Conservation (phyloP, 53 echinoderm and acorn worm species). For the Holothuria leucospilota region DNA sequence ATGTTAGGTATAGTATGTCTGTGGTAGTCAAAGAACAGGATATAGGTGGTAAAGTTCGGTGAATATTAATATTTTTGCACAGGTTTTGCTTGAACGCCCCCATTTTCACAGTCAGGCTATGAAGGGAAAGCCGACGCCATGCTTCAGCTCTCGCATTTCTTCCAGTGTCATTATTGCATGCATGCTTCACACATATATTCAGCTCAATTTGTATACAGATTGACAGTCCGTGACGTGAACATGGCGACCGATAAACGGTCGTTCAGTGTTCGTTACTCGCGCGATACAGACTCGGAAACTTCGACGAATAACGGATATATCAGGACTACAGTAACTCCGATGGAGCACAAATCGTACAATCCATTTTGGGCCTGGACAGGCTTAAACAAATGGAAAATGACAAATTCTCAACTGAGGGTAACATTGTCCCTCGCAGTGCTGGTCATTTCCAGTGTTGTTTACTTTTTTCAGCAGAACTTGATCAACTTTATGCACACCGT, state of each 20-base stretch:
- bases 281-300: conserved; percentile 25
- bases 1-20: too few relatives aligned
- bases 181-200: too few relatives aligned
- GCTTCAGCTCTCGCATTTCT: too few relatives aligned
- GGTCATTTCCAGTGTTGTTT: conserved; percentile 70
- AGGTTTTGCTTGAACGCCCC: too few relatives aligned
- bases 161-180: too few relatives aligned
- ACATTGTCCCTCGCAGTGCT: conserved; percentile 66
- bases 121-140: too few relatives aligned
- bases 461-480: conserved; percentile 84
- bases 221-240: conserved; percentile 28
- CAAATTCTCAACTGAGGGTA: conserved; percentile 68
- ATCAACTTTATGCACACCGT: conserved; percentile 79
- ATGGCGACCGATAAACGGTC: conserved; percentile 44
- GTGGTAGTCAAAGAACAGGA: too few relatives aligned
- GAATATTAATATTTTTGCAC: too few relatives aligned
- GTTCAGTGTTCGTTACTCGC: conserved; percentile 26
- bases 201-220: too few relatives aligned
- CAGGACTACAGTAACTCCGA: conserved; percentile 70
- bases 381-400: conserved; percentile 78
- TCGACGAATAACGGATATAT: conserved; percentile 96
- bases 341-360: conserved; percentile 86
- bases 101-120: too few relatives aligned
- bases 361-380: conserved; percentile 93
- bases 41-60: too few relatives aligned